phyloP scores from a whole-genome alignment of 2,113 vertebrate species.

The Polyodon spathula region DNA sequence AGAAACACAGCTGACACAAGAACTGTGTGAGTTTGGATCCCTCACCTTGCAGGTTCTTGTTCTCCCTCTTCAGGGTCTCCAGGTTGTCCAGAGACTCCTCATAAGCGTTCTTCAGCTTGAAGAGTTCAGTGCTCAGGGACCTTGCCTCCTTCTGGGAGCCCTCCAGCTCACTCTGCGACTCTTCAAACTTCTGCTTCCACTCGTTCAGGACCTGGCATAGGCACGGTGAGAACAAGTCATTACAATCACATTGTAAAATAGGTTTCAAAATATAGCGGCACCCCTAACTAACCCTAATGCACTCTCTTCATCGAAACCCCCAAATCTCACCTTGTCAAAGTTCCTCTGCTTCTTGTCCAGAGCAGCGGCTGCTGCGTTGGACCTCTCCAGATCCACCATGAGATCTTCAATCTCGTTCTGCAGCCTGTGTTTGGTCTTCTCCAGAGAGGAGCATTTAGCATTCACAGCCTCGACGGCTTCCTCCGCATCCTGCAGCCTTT shows the following conservation, averaged over 20 bases:
- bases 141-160: constrained; percentile 80
- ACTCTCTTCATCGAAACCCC: too few relatives aligned
- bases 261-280: too few relatives aligned
- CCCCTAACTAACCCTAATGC: too few relatives aligned
- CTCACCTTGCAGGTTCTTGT: too few relatives aligned
- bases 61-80: too few relatives aligned
- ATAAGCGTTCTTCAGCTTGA: constrained; percentile 84
- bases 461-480: too few relatives aligned
- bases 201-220: constrained; percentile 61
- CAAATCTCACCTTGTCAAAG: constrained; percentile 70
- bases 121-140: constrained; percentile 78
- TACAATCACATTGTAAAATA: background rate
- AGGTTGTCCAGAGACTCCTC: constrained; percentile 80
- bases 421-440: too few relatives aligned
- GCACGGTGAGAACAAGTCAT: background rate
- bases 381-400: too few relatives aligned
- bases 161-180: constrained; percentile 80
- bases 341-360: constrained; percentile 86
- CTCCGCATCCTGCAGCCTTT: constrained; percentile 79
- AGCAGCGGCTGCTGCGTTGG: constrained; percentile 57
- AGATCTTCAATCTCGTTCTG: too few relatives aligned
- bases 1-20: too few relatives aligned
- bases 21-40: too few relatives aligned
- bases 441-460: too few relatives aligned
- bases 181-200: constrained; percentile 91